phyloP scores from a whole-genome alignment of 2,888 invertebrate genomes.

The Dorcus hopei region DNA sequence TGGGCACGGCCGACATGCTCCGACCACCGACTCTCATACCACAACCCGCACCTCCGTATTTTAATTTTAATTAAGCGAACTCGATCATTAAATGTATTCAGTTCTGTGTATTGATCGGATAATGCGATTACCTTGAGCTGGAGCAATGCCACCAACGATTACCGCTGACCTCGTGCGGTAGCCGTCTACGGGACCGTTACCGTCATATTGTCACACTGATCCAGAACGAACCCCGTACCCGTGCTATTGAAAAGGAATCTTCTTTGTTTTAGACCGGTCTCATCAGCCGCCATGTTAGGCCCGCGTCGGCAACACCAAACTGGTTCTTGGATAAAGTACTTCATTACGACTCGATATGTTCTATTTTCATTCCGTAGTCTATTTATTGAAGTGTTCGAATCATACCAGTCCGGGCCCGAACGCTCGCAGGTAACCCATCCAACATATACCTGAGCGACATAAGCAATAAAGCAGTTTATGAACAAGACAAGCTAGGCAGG shows the following conservation, averaged over 20 bases:
- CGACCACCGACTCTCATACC: slow-evolving; percentile 15
- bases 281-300: slow-evolving; percentile 38
- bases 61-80: slow-evolving; percentile 49
- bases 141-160: slow-evolving; percentile 39
- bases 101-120: slow-evolving; percentile 42
- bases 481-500: slow-evolving; percentile 38
- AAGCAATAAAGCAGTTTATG: slow-evolving; percentile 49
- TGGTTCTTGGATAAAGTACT: slow-evolving; percentile 35
- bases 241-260: slow-evolving; percentile 18
- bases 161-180: neutral
- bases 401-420: slow-evolving; percentile 23
- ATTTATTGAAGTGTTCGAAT: slow-evolving; percentile 38
- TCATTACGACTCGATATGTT: slow-evolving; percentile 28
- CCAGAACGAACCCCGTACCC: slow-evolving; percentile 17
- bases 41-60: slow-evolving; percentile 29
- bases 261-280: slow-evolving; percentile 43
- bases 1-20: slow-evolving; percentile 23
- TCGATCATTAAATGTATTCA: slow-evolving; percentile 44
- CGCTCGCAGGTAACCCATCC: slow-evolving; percentile 23
- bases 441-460: slow-evolving; percentile 32
- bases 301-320: slow-evolving; percentile 33
- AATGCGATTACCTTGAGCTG: slow-evolving; percentile 44
- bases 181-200: slow-evolving; percentile 14
- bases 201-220: slow-evolving; percentile 24
- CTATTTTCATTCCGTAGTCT: slow-evolving; percentile 37